Evolutionary conservation across 2,113 vertebrate species (phyloP).

Genomic region (Neodon shergylaensis): DNA sequence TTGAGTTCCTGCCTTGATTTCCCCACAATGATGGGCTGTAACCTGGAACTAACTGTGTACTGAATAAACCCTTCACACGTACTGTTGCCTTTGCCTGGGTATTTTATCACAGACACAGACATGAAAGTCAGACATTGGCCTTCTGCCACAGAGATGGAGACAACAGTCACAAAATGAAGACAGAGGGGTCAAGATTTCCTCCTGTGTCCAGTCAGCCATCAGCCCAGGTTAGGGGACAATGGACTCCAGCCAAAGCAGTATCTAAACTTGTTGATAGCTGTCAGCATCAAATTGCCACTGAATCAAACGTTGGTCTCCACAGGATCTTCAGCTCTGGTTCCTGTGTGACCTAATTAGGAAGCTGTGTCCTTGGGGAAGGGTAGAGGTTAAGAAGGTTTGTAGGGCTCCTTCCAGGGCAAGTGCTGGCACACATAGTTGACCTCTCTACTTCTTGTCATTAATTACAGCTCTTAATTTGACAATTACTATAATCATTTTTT

Average conservation of each 20-base stretch:
- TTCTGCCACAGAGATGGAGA: background rate
- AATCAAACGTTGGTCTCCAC: background rate
- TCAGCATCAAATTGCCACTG: background rate
- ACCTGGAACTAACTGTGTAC: too few species aligned
- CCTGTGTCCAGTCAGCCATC: background rate
- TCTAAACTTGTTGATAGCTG: background rate
- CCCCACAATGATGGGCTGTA: background rate
- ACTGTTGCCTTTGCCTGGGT: background rate
- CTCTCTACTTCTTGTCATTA: constrained; percentile 10
- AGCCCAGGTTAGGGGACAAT: background rate
- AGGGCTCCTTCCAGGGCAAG: constrained; percentile 20
- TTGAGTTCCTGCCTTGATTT: background rate
- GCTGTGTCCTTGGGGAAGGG: background rate
- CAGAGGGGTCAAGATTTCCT: background rate
- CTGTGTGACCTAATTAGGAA: background rate
- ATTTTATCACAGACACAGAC: background rate
- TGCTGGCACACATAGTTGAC: background rate
- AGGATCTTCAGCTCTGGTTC: background rate
- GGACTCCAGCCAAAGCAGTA: background rate
- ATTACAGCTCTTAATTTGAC: constrained; percentile 18
- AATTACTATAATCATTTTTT: constrained; percentile 21
- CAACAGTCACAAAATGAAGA: background rate
- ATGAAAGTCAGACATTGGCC: too few species aligned
- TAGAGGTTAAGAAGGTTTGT: background rate
- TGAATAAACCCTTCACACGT: background rate